Conservation (phyloP, 2,888 invertebrate species). For the Caenorhabditis macrosperma region DNA sequence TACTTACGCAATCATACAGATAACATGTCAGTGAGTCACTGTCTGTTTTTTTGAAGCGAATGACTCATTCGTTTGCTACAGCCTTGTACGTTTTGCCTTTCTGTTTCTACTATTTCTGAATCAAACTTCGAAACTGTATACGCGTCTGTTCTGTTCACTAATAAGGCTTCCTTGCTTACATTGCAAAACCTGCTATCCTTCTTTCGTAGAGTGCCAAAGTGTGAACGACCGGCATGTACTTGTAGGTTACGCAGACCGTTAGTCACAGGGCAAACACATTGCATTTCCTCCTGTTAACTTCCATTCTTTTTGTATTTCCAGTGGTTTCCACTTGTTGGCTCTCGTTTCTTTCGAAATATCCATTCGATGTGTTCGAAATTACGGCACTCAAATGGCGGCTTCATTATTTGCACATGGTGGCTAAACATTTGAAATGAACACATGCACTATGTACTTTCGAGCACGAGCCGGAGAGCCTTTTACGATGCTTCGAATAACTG, state of each 20-base stretch:
- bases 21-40: conserved; percentile 31
- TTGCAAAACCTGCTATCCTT: too few species aligned
- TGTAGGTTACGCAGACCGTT: conserved; percentile 22
- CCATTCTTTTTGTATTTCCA: conserved; percentile 21
- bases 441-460: conserved; percentile 46
- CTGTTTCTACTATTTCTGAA: neutral
- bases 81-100: neutral
- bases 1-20: conserved; percentile 13
- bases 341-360: conserved; percentile 36
- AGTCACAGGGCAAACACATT: conserved; percentile 32
- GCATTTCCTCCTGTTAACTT: neutral
- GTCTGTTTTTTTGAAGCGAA: neutral
- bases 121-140: neutral
- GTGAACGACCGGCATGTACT: conserved; percentile 21
- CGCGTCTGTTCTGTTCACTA: too few species aligned
- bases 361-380: conserved; percentile 22
- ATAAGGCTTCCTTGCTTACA: too few species aligned
- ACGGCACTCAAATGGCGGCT: conserved; percentile 35
- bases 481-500: conserved; percentile 13
- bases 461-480: conserved; percentile 36
- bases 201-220: too few species aligned
- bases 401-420: conserved; percentile 35
- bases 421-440: conserved; percentile 46
- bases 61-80: conserved; percentile 4
- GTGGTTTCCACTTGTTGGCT: conserved; percentile 7